Conservation (phyloP, 2,113 vertebrate genomes). For the Crotalus helleri region DNA sequence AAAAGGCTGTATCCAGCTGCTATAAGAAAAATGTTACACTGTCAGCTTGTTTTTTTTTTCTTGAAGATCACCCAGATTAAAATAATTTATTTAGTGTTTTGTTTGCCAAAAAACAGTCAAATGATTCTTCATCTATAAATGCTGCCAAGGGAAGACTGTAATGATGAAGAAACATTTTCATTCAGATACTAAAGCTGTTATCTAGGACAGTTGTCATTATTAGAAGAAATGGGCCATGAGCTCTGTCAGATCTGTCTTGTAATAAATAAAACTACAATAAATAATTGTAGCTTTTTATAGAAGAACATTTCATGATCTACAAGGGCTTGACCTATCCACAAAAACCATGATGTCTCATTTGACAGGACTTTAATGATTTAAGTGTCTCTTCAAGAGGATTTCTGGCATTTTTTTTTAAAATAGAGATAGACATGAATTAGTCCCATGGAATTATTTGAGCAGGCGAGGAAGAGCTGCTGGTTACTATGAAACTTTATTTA, state of each 20-base stretch:
- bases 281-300: conserved; percentile 37
- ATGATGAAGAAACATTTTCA: conserved; percentile 38
- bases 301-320: conserved; percentile 14
- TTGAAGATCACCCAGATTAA: conserved; percentile 39
- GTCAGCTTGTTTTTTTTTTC: conserved; percentile 26
- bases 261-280: conserved; percentile 17
- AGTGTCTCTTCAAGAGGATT: conserved; percentile 8
- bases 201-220: conserved; percentile 16
- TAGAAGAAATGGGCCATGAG: conserved; percentile 31
- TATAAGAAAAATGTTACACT: conserved; percentile 1
- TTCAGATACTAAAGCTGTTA: conserved; percentile 48
- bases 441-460: neutral
- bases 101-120: conserved; percentile 38
- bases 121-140: conserved; percentile 51
- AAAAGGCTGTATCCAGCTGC: neutral
- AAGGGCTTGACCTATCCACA: conserved; percentile 20
- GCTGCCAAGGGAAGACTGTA: conserved; percentile 29
- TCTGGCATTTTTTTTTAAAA: neutral
- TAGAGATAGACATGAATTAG: neutral
- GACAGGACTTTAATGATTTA: conserved; percentile 31
- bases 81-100: conserved; percentile 26
- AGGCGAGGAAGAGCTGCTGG: neutral
- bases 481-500: neutral
- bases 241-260: conserved; percentile 25
- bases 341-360: conserved; percentile 22